Percentiles rank a stretch among this genome's conserved stretches.
Conservation (phyloP, 2,113 vertebrate genomes). For the Myiozetetes cayanensis region DNA sequence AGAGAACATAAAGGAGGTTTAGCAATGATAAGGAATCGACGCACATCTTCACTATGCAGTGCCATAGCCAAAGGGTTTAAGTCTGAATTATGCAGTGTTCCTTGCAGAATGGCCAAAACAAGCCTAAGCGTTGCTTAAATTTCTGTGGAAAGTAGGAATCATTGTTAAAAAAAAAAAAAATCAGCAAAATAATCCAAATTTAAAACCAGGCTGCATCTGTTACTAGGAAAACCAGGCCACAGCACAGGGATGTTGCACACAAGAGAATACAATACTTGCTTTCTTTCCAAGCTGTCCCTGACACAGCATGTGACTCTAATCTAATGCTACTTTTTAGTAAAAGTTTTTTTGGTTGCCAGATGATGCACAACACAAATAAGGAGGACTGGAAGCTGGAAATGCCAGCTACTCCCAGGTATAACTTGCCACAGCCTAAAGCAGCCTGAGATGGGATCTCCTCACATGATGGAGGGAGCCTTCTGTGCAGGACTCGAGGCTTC, state of each 20-base stretch:
- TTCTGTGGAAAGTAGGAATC: neutral
- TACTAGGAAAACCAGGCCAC: neutral
- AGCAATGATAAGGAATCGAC: neutral
- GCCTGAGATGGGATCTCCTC: neutral
- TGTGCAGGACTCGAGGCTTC: neutral
- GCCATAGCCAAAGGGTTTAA: neutral
- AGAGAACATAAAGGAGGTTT: neutral
- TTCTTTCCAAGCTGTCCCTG: slow-evolving; percentile 3
- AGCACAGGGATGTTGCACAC: neutral
- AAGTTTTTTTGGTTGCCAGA: neutral
- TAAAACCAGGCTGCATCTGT: neutral
- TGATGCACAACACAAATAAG: neutral
- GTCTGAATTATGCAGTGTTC: neutral
- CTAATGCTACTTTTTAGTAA: neutral
- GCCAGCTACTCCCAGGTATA: neutral
- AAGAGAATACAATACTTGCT: neutral
- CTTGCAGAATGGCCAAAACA: neutral
- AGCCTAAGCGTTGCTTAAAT: neutral
- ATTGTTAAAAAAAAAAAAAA: neutral
- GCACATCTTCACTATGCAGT: neutral
- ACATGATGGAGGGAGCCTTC: neutral
- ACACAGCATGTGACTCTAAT: neutral
- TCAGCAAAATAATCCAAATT: neutral
- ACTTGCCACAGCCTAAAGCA: neutral
- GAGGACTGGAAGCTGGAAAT: neutral